These are phyloP conservation scores for Heliocidaris erythrogramma DNA, from an alignment of 35 echinoderm and acorn worm genomes.

Conservation along the genomic window DNA sequence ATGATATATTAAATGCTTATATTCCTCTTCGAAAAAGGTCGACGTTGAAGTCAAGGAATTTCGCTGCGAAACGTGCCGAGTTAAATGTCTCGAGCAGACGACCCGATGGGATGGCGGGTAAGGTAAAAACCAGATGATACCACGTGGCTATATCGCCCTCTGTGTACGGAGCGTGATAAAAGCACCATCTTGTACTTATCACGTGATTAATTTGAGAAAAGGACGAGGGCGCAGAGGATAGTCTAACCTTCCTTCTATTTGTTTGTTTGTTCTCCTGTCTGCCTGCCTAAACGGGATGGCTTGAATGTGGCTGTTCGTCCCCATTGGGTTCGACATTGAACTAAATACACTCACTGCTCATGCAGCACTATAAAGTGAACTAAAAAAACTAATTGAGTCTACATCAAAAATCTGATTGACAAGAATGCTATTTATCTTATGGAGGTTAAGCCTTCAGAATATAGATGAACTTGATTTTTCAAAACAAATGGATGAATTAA, in stretches of 20 bases:
- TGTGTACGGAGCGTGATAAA: not conserved
- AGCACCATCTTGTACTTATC: not conserved
- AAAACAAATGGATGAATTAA: no score
- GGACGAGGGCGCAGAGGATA: not conserved
- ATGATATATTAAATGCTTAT: conserved; percentile 1
- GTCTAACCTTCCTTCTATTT: not conserved
- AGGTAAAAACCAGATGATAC: not conserved
- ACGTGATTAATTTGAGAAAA: not conserved
- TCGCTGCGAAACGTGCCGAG: not conserved
- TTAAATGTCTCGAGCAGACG: not conserved
- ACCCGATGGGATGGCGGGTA: not conserved
- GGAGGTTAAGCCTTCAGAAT: no score
- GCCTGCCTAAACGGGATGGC: not conserved
- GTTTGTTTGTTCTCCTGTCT: not conserved
- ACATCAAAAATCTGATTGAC: no score
- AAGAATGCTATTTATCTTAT: no score
- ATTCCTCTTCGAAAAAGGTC: not conserved
- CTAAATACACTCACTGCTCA: no score
- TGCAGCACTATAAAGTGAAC: no score
- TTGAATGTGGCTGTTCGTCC: no score
- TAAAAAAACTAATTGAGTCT: no score
- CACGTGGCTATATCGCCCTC: conserved; percentile 7
- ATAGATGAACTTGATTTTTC: no score
- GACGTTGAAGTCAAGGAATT: not conserved
- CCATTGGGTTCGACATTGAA: no score